Conservation (phyloP, 1,140 invertebrate species). For the Pseudachorutes palmiensis region DNA sequence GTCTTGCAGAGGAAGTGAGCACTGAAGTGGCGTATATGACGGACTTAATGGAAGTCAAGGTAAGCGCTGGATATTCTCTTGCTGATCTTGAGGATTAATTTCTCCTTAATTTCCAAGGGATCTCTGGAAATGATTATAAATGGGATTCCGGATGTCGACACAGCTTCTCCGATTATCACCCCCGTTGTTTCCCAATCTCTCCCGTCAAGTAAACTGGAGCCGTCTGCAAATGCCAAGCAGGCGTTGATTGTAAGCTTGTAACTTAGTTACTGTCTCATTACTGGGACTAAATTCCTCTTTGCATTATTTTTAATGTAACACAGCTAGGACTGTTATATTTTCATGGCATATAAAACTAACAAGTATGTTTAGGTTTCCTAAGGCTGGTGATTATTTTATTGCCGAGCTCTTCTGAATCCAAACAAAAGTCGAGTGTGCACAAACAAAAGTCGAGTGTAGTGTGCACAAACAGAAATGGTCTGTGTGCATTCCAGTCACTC, state of each 20-base stretch:
- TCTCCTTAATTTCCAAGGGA: conserved; percentile 57
- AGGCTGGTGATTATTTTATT: not conserved
- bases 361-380: not conserved
- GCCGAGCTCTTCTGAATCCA: too few relatives aligned
- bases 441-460: not conserved
- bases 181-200: not conserved
- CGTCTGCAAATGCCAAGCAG: conserved; percentile 27
- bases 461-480: too few relatives aligned
- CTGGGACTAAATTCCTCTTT: not conserved
- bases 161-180: not conserved
- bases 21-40: conserved; percentile 54
- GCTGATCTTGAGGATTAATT: conserved; percentile 47
- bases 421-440: too few relatives aligned
- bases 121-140: conserved; percentile 57
- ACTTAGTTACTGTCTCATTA: not conserved
- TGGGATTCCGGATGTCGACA: conserved; percentile 16
- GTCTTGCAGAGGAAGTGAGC: conserved; percentile 53
- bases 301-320: not conserved
- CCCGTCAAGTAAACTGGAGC: conserved; percentile 17
- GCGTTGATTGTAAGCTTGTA: conserved; percentile 21
- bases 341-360: not conserved
- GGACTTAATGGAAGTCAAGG: conserved; percentile 44
- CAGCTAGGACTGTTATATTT: not conserved
- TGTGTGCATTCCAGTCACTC: too few relatives aligned
- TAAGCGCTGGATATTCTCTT: conserved; percentile 28